Percentiles rank a stretch among this genome's conserved stretches.
Conservation (phyloP, 1,140 invertebrate species). For the Prorops nasuta region DNA sequence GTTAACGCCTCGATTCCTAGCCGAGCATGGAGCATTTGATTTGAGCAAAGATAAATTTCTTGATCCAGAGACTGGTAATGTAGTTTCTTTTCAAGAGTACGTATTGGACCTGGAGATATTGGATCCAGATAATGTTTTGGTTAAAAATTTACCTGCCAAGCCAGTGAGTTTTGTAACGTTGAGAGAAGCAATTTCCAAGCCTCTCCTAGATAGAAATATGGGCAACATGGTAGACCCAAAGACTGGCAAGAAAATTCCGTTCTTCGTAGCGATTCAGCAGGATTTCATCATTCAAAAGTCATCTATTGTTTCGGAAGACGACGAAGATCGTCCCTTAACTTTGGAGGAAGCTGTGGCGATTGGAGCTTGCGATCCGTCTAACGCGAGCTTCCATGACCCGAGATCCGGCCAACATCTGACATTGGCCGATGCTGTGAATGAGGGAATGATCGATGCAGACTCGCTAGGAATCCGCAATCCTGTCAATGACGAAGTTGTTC, state of each 20-base stretch:
- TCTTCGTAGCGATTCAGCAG: constrained; percentile 79
- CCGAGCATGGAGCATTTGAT: constrained; percentile 74
- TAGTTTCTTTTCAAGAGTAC: constrained; percentile 76
- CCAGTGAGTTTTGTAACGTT: constrained; percentile 68
- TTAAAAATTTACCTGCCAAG: constrained; percentile 73
- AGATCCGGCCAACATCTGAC: constrained; percentile 63
- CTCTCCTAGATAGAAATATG: constrained; percentile 72
- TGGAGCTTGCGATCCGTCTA: constrained; percentile 64
- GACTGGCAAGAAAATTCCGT: constrained; percentile 75
- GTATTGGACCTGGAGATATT: constrained; percentile 73
- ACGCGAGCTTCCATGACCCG: constrained; percentile 66
- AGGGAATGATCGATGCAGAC: constrained; percentile 72
- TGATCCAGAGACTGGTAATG: constrained; percentile 72
- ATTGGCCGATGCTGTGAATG: constrained; percentile 70
- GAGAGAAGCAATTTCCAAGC: constrained; percentile 71
- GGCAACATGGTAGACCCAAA: constrained; percentile 82
- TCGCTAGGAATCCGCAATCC: constrained; percentile 71
- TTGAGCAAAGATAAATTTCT: constrained; percentile 71
- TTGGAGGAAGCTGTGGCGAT: constrained; percentile 67
- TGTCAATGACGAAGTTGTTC: constrained; percentile 68
- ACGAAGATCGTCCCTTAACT: constrained; percentile 54
- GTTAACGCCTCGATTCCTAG: constrained; percentile 66
- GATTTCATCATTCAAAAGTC: constrained; percentile 64
- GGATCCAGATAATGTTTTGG: constrained; percentile 71
- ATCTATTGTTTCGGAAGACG: constrained; percentile 33